These are phyloP conservation scores for Muscicapa adusta DNA, from an alignment of 2,113 vertebrate genomes.

Conservation along the genomic window DNA sequence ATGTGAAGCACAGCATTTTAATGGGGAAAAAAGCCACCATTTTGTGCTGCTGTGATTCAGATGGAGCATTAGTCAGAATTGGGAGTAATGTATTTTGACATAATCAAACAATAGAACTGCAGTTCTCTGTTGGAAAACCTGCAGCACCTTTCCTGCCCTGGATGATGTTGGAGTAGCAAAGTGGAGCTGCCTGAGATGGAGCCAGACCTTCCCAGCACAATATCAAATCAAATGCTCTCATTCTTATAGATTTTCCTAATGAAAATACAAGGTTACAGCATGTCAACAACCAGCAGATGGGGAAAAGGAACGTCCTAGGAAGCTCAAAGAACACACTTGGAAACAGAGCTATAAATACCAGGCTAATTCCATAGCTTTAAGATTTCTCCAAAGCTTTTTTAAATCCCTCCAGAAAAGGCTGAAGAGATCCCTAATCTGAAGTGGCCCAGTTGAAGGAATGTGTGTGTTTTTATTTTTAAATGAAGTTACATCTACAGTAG, in stretches of 20 bases:
- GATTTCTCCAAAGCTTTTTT: constrained; percentile 59
- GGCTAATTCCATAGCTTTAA: constrained; percentile 61
- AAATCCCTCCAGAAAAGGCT: constrained; percentile 52
- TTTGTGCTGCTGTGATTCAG: constrained; percentile 27
- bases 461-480: background rate
- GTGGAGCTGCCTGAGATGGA: constrained; percentile 19
- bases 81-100: constrained; percentile 22
- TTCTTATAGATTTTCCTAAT: background rate
- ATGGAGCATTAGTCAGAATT: background rate
- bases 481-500: background rate
- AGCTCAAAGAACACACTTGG: constrained; percentile 29
- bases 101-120: background rate
- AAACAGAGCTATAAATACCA: constrained; percentile 61
- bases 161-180: background rate
- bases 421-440: constrained; percentile 55
- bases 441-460: constrained; percentile 32
- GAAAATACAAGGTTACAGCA: constrained; percentile 16
- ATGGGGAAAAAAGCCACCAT: background rate
- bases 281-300: constrained; percentile 60
- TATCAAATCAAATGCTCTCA: background rate
- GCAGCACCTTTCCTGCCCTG: constrained; percentile 14
- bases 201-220: constrained; percentile 10
- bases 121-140: background rate
- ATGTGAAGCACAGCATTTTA: background rate
- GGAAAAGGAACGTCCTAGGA: constrained; percentile 20